Evolutionary conservation across 2,888 invertebrate species (phyloP).

Genomic region (Calameuta idolon): DNA sequence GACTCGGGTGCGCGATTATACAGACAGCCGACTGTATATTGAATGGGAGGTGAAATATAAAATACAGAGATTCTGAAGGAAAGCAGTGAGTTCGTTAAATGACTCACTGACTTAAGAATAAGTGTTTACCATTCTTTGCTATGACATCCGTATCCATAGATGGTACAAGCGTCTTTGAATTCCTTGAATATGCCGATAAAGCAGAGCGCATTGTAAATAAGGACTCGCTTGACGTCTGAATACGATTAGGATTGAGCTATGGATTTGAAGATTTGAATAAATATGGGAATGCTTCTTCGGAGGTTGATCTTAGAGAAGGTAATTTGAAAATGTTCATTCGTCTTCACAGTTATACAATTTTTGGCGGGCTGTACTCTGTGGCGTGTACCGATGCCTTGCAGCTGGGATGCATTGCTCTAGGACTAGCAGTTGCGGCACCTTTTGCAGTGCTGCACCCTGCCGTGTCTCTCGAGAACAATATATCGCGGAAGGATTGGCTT

Average conservation of each 20-base stretch:
- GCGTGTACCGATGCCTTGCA: conserved; percentile 81
- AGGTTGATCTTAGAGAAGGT: neutral
- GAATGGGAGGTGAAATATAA: neutral
- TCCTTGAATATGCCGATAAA: neutral
- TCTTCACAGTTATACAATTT: conserved; percentile 72
- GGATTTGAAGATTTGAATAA: neutral
- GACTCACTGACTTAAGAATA: neutral
- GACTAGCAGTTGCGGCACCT: conserved; percentile 76
- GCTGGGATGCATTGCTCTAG: conserved; percentile 75
- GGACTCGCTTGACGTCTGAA: neutral
- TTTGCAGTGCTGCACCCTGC: conserved; percentile 73
- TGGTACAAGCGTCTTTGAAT: neutral
- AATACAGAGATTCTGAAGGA: neutral
- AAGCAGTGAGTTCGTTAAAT: neutral
- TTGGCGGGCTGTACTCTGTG: conserved; percentile 78
- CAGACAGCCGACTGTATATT: neutral
- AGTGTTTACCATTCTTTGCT: neutral
- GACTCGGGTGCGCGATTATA: neutral
- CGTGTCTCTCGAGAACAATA: conserved; percentile 62
- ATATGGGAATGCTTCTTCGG: neutral
- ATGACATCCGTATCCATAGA: neutral
- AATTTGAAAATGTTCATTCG: neutral
- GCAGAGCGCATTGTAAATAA: neutral
- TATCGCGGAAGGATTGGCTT: conserved; percentile 69
- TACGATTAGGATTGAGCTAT: neutral